These are phyloP conservation scores for Sebastolobus alascanus DNA, from an alignment of 2,797 vertebrate species.

Conservation along the genomic window DNA sequence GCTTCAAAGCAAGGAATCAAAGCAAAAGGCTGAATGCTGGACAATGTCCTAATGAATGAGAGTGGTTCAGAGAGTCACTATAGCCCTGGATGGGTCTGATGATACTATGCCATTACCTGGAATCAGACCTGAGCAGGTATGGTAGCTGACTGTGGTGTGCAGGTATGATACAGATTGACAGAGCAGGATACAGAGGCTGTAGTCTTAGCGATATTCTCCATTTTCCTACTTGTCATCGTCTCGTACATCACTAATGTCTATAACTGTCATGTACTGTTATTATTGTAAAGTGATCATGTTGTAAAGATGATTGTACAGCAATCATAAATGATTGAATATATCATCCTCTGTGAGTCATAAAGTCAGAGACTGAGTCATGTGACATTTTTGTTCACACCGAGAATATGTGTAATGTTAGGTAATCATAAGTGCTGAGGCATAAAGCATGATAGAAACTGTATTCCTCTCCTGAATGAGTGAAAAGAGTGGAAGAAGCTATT, in stretches of 20 bases:
- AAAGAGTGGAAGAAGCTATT: background rate
- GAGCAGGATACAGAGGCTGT: background rate
- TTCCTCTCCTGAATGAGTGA: background rate
- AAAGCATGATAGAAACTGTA: background rate
- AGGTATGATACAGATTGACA: background rate
- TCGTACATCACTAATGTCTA: background rate
- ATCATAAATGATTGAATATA: background rate
- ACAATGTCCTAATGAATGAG: slow-evolving; percentile 28
- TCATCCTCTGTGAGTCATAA: background rate
- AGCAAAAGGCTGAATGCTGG: slow-evolving; percentile 31
- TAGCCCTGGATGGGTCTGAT: slow-evolving; percentile 16
- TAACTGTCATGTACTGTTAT: background rate
- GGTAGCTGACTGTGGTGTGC: background rate
- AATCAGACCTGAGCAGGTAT: slow-evolving; percentile 4
- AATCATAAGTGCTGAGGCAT: background rate
- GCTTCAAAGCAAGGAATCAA: slow-evolving; percentile 58
- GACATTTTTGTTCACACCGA: background rate
- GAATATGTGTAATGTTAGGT: background rate
- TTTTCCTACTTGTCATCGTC: background rate
- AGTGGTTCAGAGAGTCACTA: slow-evolving; percentile 15
- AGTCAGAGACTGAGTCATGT: background rate
- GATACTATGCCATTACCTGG: slow-evolving; percentile 15
- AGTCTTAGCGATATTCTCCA: background rate
- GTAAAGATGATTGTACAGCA: background rate
- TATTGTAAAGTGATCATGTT: background rate